Percentiles rank a stretch among this genome's conserved stretches.
phyloP scores from a whole-genome alignment of 2,888 invertebrate species.

The Adela reaumurella region DNA sequence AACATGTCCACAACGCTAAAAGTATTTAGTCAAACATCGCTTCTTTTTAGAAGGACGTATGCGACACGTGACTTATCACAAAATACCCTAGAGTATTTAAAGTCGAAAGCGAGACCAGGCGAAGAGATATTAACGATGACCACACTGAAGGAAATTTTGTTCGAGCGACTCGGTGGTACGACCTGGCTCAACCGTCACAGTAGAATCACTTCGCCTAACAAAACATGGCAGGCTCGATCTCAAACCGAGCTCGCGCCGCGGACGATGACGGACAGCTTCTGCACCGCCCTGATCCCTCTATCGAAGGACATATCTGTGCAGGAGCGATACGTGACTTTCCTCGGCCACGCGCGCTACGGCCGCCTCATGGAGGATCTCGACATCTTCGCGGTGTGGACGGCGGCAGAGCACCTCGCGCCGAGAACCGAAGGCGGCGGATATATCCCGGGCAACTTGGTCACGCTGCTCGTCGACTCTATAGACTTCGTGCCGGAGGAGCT shows the following conservation, averaged over 20 bases:
- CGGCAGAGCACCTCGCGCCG: not conserved
- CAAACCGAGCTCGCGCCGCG: conserved; percentile 44
- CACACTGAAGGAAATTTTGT: not conserved
- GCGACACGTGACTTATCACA: not conserved
- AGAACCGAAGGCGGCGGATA: not conserved
- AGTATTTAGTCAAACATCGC: not conserved
- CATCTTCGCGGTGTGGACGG: conserved; percentile 57
- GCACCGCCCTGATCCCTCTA: conserved; percentile 63
- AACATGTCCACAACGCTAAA: too few relatives aligned
- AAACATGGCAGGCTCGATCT: not conserved
- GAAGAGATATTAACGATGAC: not conserved
- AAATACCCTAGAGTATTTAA: not conserved
- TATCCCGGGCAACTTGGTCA: not conserved
- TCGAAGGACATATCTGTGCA: conserved; percentile 52
- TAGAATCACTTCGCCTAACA: too few relatives aligned
- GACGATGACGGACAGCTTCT: conserved; percentile 64
- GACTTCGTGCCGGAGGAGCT: not conserved
- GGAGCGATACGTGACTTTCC: conserved; percentile 61
- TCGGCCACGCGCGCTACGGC: conserved; percentile 64
- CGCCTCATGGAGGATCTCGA: conserved; percentile 75
- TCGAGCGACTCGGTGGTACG: not conserved
- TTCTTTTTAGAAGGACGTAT: not conserved
- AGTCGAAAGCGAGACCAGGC: not conserved
- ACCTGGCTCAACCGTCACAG: not conserved
- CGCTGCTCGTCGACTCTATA: not conserved